phyloP scores from a whole-genome alignment of 2,797 vertebrate species.

The Cuniculus paca region DNA sequence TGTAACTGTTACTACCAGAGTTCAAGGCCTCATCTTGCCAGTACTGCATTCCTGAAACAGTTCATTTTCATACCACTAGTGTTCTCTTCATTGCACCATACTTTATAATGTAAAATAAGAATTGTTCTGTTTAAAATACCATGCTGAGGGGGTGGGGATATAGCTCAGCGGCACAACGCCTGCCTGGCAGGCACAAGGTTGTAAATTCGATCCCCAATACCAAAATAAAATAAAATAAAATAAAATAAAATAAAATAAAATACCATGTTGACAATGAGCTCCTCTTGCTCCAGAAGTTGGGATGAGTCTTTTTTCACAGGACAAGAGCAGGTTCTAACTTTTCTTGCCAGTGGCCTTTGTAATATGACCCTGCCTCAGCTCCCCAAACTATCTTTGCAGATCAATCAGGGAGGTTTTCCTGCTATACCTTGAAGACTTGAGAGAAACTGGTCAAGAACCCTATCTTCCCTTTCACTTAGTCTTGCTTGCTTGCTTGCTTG shows the following conservation, averaged over 20 bases:
- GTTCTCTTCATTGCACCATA: background rate
- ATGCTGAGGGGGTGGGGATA: too few species aligned
- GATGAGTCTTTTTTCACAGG: background rate
- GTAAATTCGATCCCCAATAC: too few species aligned
- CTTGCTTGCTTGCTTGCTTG: background rate
- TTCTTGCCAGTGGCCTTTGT: background rate
- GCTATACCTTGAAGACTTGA: constrained; percentile 14
- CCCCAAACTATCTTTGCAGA: background rate
- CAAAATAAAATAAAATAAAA: too few species aligned
- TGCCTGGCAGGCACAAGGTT: too few species aligned
- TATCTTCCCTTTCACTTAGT: background rate
- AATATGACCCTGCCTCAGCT: background rate
- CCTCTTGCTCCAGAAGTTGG: constrained; percentile 8
- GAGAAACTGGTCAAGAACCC: constrained; percentile 15
- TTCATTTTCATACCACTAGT: background rate
- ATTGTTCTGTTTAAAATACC: background rate
- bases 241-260: too few species aligned
- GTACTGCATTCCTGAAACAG: background rate
- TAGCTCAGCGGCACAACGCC: too few species aligned
- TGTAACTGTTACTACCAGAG: background rate
- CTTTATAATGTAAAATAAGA: background rate
- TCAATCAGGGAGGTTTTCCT: background rate
- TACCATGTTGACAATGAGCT: background rate
- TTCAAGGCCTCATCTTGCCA: background rate
- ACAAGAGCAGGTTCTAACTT: background rate